phyloP scores from a whole-genome alignment of 30 jellyfish, hydroid and myxozoan species.

The Turritopsis dohrnii region DNA sequence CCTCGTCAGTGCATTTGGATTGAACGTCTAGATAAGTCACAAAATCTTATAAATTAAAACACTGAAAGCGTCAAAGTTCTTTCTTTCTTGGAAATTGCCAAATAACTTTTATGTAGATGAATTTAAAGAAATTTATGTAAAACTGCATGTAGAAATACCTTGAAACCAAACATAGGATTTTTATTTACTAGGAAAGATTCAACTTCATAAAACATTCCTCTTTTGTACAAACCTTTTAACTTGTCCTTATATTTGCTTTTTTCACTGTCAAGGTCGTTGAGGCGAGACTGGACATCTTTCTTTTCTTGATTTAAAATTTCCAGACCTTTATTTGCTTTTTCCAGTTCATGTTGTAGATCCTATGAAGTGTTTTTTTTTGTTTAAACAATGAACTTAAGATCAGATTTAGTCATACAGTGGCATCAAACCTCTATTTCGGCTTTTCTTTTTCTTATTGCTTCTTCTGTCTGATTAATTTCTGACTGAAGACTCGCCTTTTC shows the following conservation, averaged over 20 bases:
- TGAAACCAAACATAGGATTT: no score
- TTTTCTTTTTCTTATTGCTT: conserved; percentile 57
- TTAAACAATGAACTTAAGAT: no score
- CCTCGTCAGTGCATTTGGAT: conserved; percentile 70
- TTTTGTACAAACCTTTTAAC: not conserved
- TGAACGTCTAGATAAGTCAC: conserved; percentile 33
- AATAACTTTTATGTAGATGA: no score
- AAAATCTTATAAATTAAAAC: no score
- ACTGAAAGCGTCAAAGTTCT: no score
- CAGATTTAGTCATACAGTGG: no score
- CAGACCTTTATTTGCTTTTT: conserved; percentile 49
- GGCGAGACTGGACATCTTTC: conserved; percentile 53
- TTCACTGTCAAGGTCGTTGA: conserved; percentile 51
- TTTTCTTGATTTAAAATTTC: conserved; percentile 43
- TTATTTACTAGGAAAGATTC: no score
- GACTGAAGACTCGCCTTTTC: conserved; percentile 69
- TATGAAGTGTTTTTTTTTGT: not conserved
- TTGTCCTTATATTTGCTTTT: conserved; percentile 1
- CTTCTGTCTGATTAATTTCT: conserved; percentile 82
- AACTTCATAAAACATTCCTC: not conserved
- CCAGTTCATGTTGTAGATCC: conserved; percentile 70
- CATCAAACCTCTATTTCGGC: conserved; percentile 86
- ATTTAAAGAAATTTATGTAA: no score
- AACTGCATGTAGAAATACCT: no score
- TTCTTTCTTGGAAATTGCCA: no score